A percentile compares a stretch with the other conserved stretches of the same genome.
Evolutionary conservation across 92 coral and sea anemone genomes (phyloP).

Genomic region (Umimayanthus kanabou): DNA sequence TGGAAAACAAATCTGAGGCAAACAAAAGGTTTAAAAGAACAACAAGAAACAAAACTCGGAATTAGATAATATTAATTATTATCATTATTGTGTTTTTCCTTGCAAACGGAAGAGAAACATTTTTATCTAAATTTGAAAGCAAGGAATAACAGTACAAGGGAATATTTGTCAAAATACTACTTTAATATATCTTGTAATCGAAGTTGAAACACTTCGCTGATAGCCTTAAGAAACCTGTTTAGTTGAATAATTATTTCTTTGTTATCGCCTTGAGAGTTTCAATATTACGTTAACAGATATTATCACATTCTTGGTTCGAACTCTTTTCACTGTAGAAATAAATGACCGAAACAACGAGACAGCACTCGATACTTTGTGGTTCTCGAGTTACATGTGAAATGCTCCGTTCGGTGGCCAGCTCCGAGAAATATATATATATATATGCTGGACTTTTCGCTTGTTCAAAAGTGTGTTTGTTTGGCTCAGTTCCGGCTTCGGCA

Average conservation of each 20-base stretch:
- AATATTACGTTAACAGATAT: neutral
- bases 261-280: neutral
- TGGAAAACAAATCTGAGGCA: neutral
- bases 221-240: neutral
- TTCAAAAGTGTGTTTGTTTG: neutral
- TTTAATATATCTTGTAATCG: neutral
- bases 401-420: neutral
- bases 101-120: neutral
- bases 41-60: neutral
- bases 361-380: neutral
- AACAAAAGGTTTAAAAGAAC: neutral
- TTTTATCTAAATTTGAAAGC: neutral
- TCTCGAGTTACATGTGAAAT: neutral
- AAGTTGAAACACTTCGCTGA: neutral
- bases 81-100: too few species aligned
- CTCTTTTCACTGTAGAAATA: slow-evolving; percentile 38
- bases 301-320: slow-evolving; percentile 17
- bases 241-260: slow-evolving; percentile 7
- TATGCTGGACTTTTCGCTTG: neutral
- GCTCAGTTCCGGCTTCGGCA: slow-evolving; percentile 7
- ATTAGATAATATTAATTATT: neutral
- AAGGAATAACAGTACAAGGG: neutral
- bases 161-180: neutral
- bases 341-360: neutral
- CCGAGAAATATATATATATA: neutral